These are phyloP conservation scores for Myotis myotis DNA, from an alignment of 2,797 vertebrate genomes.

Conservation along the genomic window DNA sequence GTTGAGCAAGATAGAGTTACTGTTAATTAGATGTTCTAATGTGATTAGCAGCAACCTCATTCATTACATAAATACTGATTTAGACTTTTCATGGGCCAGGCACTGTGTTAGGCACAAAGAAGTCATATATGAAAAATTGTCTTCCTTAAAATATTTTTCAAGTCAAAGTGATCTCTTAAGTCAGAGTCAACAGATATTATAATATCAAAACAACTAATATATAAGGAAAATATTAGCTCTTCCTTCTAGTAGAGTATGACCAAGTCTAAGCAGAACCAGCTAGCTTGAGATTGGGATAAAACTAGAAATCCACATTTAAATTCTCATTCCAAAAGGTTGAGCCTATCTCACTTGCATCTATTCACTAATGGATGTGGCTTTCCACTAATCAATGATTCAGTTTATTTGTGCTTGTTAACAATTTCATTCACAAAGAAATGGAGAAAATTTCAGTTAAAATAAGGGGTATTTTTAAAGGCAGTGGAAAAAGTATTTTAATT, in stretches of 20 bases:
- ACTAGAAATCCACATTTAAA: not conserved
- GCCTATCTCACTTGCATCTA: not conserved
- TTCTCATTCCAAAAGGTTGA: not conserved
- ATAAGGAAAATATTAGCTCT: slow-evolving; percentile 1
- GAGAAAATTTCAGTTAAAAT: not conserved
- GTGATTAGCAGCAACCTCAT: not conserved
- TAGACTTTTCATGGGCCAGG: not conserved
- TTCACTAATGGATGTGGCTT: not conserved
- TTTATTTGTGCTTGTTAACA: not conserved
- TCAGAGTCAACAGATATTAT: not conserved
- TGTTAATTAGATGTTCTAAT: not conserved
- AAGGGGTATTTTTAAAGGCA: not conserved
- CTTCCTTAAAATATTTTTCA: slow-evolving; percentile 30
- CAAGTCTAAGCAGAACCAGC: not conserved
- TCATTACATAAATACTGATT: not conserved
- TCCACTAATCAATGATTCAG: not conserved
- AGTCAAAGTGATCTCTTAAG: not conserved
- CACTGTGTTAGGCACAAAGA: not conserved
- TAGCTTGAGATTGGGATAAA: not conserved
- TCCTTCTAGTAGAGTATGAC: not conserved
- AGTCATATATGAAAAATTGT: slow-evolving; percentile 6
- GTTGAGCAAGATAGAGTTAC: not conserved
- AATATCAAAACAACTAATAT: not conserved
- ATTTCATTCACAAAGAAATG: not conserved
- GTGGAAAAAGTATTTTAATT: not conserved